Conservation (phyloP, 2,113 vertebrate genomes). For the Poeciliopsis turrubarensis region DNA sequence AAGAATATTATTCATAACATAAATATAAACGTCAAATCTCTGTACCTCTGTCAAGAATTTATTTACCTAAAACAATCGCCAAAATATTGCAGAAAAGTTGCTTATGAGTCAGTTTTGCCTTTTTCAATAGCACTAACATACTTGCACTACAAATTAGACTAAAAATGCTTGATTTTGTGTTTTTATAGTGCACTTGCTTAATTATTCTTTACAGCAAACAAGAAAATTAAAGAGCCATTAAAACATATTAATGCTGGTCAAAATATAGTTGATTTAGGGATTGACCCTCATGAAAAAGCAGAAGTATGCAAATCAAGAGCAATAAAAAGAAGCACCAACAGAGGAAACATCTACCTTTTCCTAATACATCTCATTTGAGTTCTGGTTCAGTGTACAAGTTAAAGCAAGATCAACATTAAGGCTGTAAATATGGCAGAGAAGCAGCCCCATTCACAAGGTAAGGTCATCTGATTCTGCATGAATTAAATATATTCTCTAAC, state of each 20-base stretch:
- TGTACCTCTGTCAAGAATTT: no score
- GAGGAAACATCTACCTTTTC: background rate
- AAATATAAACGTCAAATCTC: no score
- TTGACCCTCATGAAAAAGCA: background rate
- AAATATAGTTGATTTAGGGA: background rate
- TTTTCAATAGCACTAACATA: no score
- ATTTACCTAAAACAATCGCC: no score
- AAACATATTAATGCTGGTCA: background rate
- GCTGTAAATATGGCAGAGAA: slow-evolving; percentile 13
- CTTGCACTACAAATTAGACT: no score
- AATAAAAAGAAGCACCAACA: rapidly evolving
- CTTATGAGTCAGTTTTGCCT: no score
- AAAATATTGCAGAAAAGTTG: no score
- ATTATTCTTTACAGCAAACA: background rate
- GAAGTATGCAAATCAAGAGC: background rate
- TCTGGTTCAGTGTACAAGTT: background rate
- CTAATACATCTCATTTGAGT: background rate
- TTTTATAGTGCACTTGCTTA: background rate
- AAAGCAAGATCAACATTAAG: background rate
- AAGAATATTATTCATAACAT: no score
- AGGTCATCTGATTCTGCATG: background rate
- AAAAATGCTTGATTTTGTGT: no score
- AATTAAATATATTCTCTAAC: background rate
- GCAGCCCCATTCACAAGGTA: background rate
- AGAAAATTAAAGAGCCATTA: background rate